Percentiles rank a stretch among this genome's conserved stretches.
These are phyloP conservation scores for Harpagifer antarcticus DNA, from an alignment of 2,797 vertebrate genomes.

Conservation along the genomic window DNA sequence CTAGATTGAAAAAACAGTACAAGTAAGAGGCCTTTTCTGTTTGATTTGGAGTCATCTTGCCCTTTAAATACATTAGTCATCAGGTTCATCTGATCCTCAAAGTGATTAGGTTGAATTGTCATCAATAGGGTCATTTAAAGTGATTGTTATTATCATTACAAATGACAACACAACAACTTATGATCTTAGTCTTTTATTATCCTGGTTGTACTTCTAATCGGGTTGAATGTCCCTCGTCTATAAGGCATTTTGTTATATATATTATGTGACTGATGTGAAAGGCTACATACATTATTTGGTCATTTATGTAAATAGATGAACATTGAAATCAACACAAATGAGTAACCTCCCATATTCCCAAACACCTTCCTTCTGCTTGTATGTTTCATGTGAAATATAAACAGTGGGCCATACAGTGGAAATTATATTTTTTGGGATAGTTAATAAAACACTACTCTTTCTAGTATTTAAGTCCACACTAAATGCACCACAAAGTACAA, in stretches of 20 bases:
- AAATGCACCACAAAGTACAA: constrained; percentile 73
- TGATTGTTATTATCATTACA: constrained; percentile 8
- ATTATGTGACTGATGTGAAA: constrained; percentile 81
- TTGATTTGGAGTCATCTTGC: no score
- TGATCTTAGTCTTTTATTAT: constrained; percentile 76
- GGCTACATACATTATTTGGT: constrained; percentile 88
- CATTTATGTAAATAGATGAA: constrained; percentile 82
- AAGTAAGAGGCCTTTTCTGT: no score
- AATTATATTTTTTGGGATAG: constrained; percentile 41
- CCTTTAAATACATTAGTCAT: neutral
- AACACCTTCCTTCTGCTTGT: constrained; percentile 55
- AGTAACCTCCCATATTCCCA: constrained; percentile 72
- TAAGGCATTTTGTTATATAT: constrained; percentile 85
- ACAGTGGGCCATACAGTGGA: constrained; percentile 63
- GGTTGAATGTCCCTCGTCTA: constrained; percentile 84
- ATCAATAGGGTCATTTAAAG: no score
- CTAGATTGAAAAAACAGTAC: no score
- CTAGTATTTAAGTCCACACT: constrained; percentile 57
- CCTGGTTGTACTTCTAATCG: constrained; percentile 82
- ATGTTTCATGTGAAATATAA: constrained; percentile 66
- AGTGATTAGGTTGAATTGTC: neutral
- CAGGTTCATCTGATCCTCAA: neutral
- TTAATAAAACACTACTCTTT: constrained; percentile 37
- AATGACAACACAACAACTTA: constrained; percentile 42
- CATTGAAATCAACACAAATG: constrained; percentile 76